Base-by-base conservation (phyloP, 2,113 vertebrate genomes). In the Lasiurus cinereus region DNA sequence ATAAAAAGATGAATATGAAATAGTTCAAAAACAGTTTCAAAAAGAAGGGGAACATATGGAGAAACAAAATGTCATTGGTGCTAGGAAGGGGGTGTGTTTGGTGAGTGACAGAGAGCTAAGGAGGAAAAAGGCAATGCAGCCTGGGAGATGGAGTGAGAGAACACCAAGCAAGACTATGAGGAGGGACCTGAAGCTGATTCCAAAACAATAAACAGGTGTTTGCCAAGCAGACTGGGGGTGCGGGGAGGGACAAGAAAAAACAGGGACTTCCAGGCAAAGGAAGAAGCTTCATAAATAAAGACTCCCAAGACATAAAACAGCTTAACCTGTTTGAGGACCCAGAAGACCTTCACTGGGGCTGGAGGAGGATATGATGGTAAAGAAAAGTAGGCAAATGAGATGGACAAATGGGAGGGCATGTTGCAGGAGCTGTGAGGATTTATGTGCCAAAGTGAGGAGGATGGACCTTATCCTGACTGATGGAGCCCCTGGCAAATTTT, bases 1-100 rank as follows among this genome's bases (percentile, higher is more conserved):
- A 78, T 83, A 72, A 92, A 97, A 94, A 95, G 15, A 93, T 62
- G 50, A 85, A 88, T 82, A 93, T n/a, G 48, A 83, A 93, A 77
- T 64, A 72, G 33, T 80, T 69, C 62, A 79, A 88, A 79, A 46
- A 31, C 36, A 50, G 87, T 50, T 82, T 94, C 73, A 24, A 62
- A 93, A 91, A 64, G 64, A 62, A 86, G 11, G 39, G 56, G 83
- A 73, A 89, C 59, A 66, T 88, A 72, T 66, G 92, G 54, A 39
- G 21, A 72, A 93, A 67, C 43, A 36, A 94, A 77, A 83, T 48
- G 31, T 72, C 83, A 64, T 56, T 16, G 33, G 22, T n/a, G 12
- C 46, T 72, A 3, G 48, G 48, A 70, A 89, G 79, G 24, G 27
- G 69, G 24, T 6, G 16, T 7, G 66, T 56, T 39, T 77, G 72